A percentile compares a stretch with the other conserved stretches of the same genome.
phyloP scores from a whole-genome alignment of 2,888 invertebrate species.

The Tipula vernalis region DNA sequence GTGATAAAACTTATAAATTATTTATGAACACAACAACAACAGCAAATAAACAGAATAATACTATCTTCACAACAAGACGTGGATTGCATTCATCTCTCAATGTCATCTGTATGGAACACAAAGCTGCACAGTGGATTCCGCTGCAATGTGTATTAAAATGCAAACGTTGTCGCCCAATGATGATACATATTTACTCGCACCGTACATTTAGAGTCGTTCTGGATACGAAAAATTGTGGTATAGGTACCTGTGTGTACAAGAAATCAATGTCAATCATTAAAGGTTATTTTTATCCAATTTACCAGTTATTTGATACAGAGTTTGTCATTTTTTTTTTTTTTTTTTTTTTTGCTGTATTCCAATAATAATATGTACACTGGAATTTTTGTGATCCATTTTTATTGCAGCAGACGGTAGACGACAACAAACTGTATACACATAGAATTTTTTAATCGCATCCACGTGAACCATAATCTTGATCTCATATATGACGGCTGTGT shows the following conservation, averaged over 20 bases:
- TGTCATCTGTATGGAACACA: background rate
- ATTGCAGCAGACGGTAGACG: background rate
- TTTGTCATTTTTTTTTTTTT: background rate
- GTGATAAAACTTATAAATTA: slow-evolving; percentile 4
- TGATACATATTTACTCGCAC: background rate
- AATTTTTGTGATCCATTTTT: background rate
- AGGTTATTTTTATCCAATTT: background rate
- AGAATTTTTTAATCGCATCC: no score
- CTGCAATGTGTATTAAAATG: background rate
- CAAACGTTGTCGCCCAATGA: background rate
- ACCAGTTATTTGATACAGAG: background rate
- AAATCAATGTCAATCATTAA: background rate
- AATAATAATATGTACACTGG: background rate
- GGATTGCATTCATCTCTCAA: background rate
- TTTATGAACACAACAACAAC: background rate
- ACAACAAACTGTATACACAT: background rate
- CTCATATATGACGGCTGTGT: background rate
- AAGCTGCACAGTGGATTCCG: background rate
- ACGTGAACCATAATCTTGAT: background rate
- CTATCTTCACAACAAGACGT: background rate
- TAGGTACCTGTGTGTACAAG: background rate
- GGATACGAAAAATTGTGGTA: background rate
- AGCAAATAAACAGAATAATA: background rate
- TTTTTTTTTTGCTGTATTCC: background rate
- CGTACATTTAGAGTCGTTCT: background rate